Evolutionary conservation across 64 coral and sea anemone genomes (phyloP), one percentile per base, ranked within the genome.

Genomic region (Montipora capricornis): DNA sequence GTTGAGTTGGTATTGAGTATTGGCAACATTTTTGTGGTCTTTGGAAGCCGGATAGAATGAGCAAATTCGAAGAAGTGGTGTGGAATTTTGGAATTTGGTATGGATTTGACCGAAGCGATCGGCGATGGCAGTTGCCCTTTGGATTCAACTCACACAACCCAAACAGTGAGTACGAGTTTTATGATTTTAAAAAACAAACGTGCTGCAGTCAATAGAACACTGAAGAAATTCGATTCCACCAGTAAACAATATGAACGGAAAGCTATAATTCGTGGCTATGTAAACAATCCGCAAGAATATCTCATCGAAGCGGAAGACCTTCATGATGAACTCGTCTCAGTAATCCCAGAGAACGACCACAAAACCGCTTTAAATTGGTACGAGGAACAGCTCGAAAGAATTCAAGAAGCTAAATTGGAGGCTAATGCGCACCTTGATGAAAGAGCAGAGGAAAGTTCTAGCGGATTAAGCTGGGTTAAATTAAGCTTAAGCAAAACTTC

Each of bases 81-180:
- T 55, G 52, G 52, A 55, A 55, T 55, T 55, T 55, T 55, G 52
- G 12, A 81, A 92, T 73, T 78, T 86, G 75, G 70, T 75, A 83
- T 78, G 76, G 76, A 78, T 5, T 78, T 15, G 76, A 78, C 46
- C 76, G 76, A 78, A 49, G 46, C 76, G 47, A 78, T 8, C 12
- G 47, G 47, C 16, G 45, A 15, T 2, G 76, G 76, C 47, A 4
- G 15, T 55, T 10, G 52, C 52, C 46, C 15, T 77, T 75, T 75
- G 73, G 73, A 75, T 15, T 12, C 61, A 66, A 4, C 61, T 66
- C 52, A 55, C 29, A 29, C 29, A 29, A 29, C 29, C 29, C 6
- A 13, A 59, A 59, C 57, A 13, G 57, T 59, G 1, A 59, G 0
- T 59, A 59, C 67, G 19, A 19, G 5, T 2, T 24, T 73, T 22